Percentiles rank a stretch among this genome's conserved stretches.
phyloP scores from a whole-genome alignment of 2,888 invertebrate species.

The Hylaea fasciaria region DNA sequence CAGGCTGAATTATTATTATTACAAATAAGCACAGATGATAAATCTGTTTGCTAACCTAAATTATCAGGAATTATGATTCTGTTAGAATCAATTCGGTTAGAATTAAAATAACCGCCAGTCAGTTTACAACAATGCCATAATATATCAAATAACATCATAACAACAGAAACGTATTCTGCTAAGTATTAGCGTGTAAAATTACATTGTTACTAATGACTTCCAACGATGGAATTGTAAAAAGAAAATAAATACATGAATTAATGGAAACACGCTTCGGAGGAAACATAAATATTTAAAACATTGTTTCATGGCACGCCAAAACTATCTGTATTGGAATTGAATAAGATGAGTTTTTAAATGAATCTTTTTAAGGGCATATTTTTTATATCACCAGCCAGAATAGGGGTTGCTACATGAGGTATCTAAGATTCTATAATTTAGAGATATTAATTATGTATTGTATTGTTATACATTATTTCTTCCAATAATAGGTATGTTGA shows the following conservation, averaged over 20 bases:
- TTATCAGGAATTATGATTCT: too few species aligned
- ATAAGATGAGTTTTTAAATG: constrained; percentile 5
- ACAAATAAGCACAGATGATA: too few species aligned
- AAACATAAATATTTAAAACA: constrained; percentile 40
- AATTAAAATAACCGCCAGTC: too few species aligned
- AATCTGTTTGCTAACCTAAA: too few species aligned
- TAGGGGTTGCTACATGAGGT: constrained; percentile 4
- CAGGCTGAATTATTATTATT: too few species aligned
- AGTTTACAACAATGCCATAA: too few species aligned
- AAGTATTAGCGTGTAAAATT: constrained; percentile 31
- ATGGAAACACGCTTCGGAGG: constrained; percentile 25
- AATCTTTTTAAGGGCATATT: too few species aligned
- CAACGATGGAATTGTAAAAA: constrained; percentile 21
- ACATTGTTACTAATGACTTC: constrained; percentile 25
- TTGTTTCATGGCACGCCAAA: constrained; percentile 8
- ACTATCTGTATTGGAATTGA: constrained; percentile 4
- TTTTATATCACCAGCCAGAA: background rate
- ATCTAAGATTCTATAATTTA: too few species aligned
- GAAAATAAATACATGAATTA: constrained; percentile 8
- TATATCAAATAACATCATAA: background rate
- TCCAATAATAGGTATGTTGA: too few species aligned
- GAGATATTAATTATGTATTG: too few species aligned
- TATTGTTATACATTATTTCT: too few species aligned
- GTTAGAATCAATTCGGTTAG: too few species aligned
- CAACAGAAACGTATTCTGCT: constrained; percentile 8